These are phyloP conservation scores for Bombycilla garrulus DNA, from an alignment of 2,113 vertebrate species.

Conservation along the genomic window DNA sequence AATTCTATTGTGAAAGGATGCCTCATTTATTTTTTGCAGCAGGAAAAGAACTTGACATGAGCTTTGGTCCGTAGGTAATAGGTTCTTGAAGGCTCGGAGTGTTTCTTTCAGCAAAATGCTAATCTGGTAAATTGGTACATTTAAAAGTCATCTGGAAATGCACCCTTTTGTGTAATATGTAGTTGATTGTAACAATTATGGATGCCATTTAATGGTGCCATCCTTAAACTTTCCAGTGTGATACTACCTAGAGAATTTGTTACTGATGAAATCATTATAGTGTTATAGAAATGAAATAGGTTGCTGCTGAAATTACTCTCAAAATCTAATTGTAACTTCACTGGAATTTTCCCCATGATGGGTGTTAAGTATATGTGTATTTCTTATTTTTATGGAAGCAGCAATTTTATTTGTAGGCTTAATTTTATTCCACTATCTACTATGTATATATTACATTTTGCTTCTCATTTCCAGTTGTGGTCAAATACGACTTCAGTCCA, in stretches of 20 bases:
- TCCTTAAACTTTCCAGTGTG: conserved; percentile 32
- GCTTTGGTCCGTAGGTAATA: conserved; percentile 39
- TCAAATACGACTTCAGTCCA: background rate
- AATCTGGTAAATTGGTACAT: conserved; percentile 26
- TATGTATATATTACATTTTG: background rate
- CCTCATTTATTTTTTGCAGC: background rate
- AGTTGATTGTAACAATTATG: conserved; percentile 31
- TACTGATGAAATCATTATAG: conserved; percentile 46
- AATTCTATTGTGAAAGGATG: background rate
- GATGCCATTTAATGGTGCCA: conserved; percentile 24
- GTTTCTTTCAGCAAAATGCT: conserved; percentile 40
- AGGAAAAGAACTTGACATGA: background rate
- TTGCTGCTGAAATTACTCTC: conserved; percentile 28
- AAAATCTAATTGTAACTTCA: conserved; percentile 32
- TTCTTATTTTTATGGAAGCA: conserved; percentile 12
- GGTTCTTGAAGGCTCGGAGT: conserved; percentile 18
- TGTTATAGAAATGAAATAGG: conserved; percentile 37
- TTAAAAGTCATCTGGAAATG: conserved; percentile 14
- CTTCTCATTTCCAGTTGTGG: background rate
- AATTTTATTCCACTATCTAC: background rate
- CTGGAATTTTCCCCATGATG: conserved; percentile 27
- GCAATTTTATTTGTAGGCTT: background rate
- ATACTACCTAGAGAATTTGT: conserved; percentile 37
- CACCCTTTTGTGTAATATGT: conserved; percentile 9
- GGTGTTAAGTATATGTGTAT: background rate